These are phyloP conservation scores for Actinostola sp. DNA, from an alignment of 92 coral and sea anemone species.

Conservation along the genomic window DNA sequence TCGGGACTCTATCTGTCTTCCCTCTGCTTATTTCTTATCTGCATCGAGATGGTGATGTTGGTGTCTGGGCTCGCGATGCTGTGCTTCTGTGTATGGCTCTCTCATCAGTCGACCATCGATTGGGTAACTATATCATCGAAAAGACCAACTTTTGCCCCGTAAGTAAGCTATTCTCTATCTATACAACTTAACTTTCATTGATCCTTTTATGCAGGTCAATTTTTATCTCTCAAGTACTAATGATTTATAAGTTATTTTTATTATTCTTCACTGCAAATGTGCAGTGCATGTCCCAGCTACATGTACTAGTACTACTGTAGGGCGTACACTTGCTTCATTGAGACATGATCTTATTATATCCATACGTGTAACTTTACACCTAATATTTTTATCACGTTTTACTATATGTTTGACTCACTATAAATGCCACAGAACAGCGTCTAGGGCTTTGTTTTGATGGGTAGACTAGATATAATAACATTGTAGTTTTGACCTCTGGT, in stretches of 20 bases:
- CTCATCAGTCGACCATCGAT: conserved; percentile 84
- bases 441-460: no score
- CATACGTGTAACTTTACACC: no score
- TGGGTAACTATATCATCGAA: conserved; percentile 88
- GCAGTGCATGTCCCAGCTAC: no score
- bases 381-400: no score
- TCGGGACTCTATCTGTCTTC: conserved; percentile 86
- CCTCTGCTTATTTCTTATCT: conserved; percentile 86
- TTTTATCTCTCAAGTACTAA: background rate
- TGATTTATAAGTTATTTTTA: background rate
- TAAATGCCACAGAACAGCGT: no score
- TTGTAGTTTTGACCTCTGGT: no score
- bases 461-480: no score
- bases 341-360: background rate
- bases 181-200: background rate
- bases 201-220: no score
- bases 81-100: conserved; percentile 93
- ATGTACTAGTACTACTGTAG: no score
- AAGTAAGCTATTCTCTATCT: conserved; percentile 28
- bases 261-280: background rate
- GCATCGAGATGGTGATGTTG: conserved; percentile 94
- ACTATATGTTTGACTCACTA: no score
- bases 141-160: conserved; percentile 97
- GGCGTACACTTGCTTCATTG: background rate
- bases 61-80: conserved; percentile 92